Conservation (phyloP, 2,797 vertebrate species). For the Spinibarbus caldwelli region DNA sequence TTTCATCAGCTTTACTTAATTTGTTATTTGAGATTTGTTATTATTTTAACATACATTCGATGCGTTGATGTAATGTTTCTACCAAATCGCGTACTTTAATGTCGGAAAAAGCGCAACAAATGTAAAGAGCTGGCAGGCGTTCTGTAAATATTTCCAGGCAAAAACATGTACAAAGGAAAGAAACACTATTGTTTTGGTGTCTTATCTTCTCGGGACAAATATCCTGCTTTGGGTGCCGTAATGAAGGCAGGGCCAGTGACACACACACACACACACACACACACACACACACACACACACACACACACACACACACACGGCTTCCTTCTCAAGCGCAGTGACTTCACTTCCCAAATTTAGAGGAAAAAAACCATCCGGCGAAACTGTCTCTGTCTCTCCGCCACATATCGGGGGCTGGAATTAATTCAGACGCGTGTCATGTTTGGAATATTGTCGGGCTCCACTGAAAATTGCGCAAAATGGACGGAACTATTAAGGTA, state of each 20-base stretch:
- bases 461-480: constrained; percentile 91
- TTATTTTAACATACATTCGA: neutral
- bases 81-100: neutral
- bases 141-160: constrained; percentile 83
- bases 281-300: constrained; percentile 21
- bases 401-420: constrained; percentile 87
- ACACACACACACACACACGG: constrained; percentile 57
- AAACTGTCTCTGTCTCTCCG: constrained; percentile 92
- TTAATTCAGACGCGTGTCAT: constrained; percentile 95
- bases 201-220: constrained; percentile 94
- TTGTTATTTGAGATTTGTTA: no score
- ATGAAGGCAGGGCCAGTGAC: constrained; percentile 89
- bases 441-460: constrained; percentile 92
- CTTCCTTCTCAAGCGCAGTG: constrained; percentile 94
- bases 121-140: constrained; percentile 72
- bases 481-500: constrained; percentile 99
- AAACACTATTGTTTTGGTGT: constrained; percentile 81
- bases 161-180: constrained; percentile 78
- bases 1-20: no score
- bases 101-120: constrained; percentile 65
- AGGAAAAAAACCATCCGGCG: constrained; percentile 97
- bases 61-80: neutral
- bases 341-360: constrained; percentile 99
- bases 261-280: constrained; percentile 84
- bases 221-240: constrained; percentile 88